Base-by-base conservation (phyloP, 2,113 vertebrate genomes). In the Hippocampus abdominalis region DNA sequence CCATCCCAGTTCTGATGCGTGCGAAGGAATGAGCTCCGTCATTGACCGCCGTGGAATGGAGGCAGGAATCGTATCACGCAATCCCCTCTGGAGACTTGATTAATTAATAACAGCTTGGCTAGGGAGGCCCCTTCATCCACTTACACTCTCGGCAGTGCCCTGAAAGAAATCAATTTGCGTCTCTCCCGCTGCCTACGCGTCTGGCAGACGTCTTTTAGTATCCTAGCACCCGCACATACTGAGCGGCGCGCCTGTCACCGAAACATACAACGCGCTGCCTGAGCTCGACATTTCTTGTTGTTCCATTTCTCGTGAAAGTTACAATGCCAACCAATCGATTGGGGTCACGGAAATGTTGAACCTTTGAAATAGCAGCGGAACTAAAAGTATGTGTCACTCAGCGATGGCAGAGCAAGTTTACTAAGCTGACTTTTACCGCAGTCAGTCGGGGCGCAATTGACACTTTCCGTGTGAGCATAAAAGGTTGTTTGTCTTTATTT, bases 71-170 rank as follows among this genome's bases (percentile, higher is more conserved):
- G 61, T 81, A 91, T 82, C 81, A 89, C 82, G 82, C 86, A 79
- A 86, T 86, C 76, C 86, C 73, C 83, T 82, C 88, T 78, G 75
- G 89, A 85, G 87, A 88, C 74, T 89, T 84, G 91, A 91, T 93
- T 93, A 94, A 93, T 93, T 95, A 93, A 93, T 87, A 82, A 89
- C 66, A 88, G 70, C 70, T 92, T 82, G 85, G 89, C 86, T 84
- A 80, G 86, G 89, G 88, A 89, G 75, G 85, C 91, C 73, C 64
- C 32, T 36, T 87, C 79, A 86, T 77, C 75, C 76, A 79, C 85
- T 89, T 91, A 76, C 67, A 88, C 73, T 78, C 79, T 78, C 80
- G 88, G 67, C 78, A 86, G 88, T 87, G 91, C 82, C 86, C 91
- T 88, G 86, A 84, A 90, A 85, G 80, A 81, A 91, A 93, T 92